Base-by-base conservation (phyloP, 2,113 vertebrate species). In the Pteruthius melanotis region DNA sequence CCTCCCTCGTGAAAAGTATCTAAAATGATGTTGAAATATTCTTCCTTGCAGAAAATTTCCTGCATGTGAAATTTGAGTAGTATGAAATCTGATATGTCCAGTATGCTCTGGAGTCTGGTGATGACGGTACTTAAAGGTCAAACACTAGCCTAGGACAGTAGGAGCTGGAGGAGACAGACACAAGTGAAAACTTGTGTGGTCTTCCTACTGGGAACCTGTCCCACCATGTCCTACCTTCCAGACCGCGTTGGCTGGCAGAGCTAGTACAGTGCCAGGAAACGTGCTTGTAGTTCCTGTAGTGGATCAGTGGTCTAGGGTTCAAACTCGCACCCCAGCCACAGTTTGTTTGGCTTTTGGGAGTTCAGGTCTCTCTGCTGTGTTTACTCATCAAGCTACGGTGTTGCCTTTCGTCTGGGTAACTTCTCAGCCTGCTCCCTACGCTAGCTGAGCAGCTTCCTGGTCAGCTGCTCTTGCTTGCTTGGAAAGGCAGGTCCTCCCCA, bases 281-380 rank as follows among this genome's bases (percentile, higher is more conserved):
- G 1, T 4, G 12, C 44, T 79, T 59, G 31, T 20, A 14, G 28
- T 44, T 91, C 50, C 40, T 3, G 1, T 20, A 40, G 27, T 9
- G 24, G 24, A 68, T 40, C 49, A 42, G 54, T 40, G 7, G 28
- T n/a, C 19, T 45, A 53, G 57, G 22, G 10, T 40, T 85, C 37
- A 80, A 47, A 49, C 57, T 18, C 72, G 40, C 28, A 33, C 8
- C 17, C 8, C 31, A 53, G 59, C 13, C 35, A 65, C 2, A 0
- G n/a, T 93, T 91, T 92, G 37, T 90, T 80, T 83, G 39, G 54
- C 28, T 89, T 96, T 70, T n/a, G 60, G 50, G 39, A 80, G 37
- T 47, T 66, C 47, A 45, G 42, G 47, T 74, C 49, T 91, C 12
- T 16, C n/a, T 0, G 0, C 23, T 19, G 22, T 60, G 37, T 86